Base-by-base conservation (phyloP, 2,888 invertebrate species). In the Tridacna gigas region DNA sequence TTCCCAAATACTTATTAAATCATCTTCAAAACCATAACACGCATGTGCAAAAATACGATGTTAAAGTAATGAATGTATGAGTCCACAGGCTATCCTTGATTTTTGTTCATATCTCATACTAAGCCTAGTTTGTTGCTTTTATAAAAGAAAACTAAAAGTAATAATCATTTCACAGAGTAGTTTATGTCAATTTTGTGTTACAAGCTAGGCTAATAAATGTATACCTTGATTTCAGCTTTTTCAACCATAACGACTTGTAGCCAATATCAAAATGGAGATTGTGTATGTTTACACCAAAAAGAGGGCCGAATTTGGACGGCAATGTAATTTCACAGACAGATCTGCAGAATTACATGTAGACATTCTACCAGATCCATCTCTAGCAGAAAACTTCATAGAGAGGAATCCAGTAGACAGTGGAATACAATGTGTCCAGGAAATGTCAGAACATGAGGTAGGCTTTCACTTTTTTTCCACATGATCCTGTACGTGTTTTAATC, bases 261-360 rank as follows among this genome's bases (percentile, higher is more conserved):
- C 67, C 18, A 66, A 11, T 13, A 69, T 56, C 48, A 73, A 73
- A 60, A 95, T 95, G 95, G 95, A 95, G 89, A 95, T 95, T 74
- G 94, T 93, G 48, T 95, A 95, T 83, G 94, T 95, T 18, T 95
- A 95, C 88, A 94, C 94, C 22, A 95, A 95, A 90, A 95, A 95
- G 86, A 86, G 95, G 84, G 84, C 93, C 37, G 94, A 95, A 81
- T 95, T 95, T 88, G 95, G 95, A 5, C 92, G 95, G 74, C 95
- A 95, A 83, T 95, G 95, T 85, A 94, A 94, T 88, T 95, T 95
- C 87, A 90, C 92, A 15, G 95, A 95, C 89, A 88, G 94, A 71
- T 92, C 94, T 51, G 95, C 95, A 12, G 94, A 95, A 84, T 89
- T 95, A n/a, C 94, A 94, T 90, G 95, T 95, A 20, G 95, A 95